phyloP scores from a whole-genome alignment of 2,113 vertebrate genomes.

The Sorex araneus region DNA sequence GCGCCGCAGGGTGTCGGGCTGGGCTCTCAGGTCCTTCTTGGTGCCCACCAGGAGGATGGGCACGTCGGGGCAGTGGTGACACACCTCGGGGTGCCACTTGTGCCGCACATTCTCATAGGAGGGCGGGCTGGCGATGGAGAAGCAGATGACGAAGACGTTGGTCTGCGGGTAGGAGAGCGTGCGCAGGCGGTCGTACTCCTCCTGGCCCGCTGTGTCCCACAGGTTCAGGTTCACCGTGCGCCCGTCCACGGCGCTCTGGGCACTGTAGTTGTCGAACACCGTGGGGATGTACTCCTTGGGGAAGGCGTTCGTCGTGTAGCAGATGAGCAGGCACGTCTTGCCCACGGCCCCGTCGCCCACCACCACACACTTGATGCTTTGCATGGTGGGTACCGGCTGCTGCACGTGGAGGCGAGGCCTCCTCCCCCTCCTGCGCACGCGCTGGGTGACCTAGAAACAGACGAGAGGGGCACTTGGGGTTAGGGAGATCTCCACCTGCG shows the following conservation, averaged over 20 bases:
- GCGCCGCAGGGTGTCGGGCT: conserved; percentile 92
- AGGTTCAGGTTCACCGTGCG: conserved; percentile 94
- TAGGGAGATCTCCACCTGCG: background rate
- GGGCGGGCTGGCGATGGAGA: conserved; percentile 96
- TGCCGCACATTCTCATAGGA: conserved; percentile 97
- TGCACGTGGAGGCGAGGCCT: conserved; percentile 78
- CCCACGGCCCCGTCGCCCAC: conserved; percentile 96
- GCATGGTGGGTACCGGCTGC: conserved; percentile 87
- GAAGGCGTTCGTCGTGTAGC: conserved; percentile 96
- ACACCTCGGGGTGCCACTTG: conserved; percentile 98
- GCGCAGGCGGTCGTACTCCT: conserved; percentile 96
- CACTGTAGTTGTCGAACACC: conserved; percentile 97
- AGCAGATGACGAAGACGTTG: conserved; percentile 98
- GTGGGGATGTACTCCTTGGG: conserved; percentile 97
- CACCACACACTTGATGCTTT: conserved; percentile 97
- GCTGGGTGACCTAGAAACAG: conserved; percentile 75
- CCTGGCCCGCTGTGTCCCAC: conserved; percentile 97
- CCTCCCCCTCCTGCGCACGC: conserved; percentile 60
- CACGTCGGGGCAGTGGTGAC: conserved; percentile 96
- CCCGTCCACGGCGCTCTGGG: conserved; percentile 93
- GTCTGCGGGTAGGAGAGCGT: conserved; percentile 98
- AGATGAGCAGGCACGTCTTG: conserved; percentile 96
- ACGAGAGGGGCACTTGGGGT: conserved; percentile 51
- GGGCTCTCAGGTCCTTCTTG: conserved; percentile 96
- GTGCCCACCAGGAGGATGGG: conserved; percentile 97